phyloP scores from a whole-genome alignment of 23 tunicate genomes.

The Botrylloides violaceus region DNA sequence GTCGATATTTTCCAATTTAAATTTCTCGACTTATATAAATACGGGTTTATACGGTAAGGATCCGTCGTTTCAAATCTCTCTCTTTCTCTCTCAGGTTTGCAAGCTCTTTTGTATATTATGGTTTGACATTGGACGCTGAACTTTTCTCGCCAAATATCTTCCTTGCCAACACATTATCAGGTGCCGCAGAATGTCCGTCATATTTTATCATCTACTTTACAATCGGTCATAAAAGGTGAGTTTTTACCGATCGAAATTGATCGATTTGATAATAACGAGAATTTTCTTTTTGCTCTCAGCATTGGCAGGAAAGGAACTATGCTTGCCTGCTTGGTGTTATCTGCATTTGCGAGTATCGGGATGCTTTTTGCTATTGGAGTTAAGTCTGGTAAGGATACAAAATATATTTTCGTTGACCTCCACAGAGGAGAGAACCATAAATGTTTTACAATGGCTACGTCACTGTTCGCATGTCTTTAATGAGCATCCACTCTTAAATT shows the following conservation, averaged over 20 bases:
- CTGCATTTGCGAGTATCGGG: conserved; percentile 12
- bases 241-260: too few species aligned
- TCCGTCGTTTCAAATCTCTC: too few species aligned
- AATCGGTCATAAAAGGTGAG: neutral
- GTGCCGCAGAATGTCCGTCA: conserved; percentile 55
- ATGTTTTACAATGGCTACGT: too few species aligned
- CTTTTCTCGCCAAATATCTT: conserved; percentile 36
- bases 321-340: conserved; percentile 14
- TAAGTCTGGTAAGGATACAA: conserved; percentile 4
- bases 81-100: conserved; percentile 50
- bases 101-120: conserved; percentile 58
- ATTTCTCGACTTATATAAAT: too few species aligned
- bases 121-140: conserved; percentile 60
- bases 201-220: conserved; percentile 17
- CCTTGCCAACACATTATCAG: conserved; percentile 43
- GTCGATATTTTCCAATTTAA: too few species aligned
- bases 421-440: too few species aligned
- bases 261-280: too few species aligned
- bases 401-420: too few species aligned
- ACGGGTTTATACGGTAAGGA: too few species aligned
- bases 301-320: conserved; percentile 69
- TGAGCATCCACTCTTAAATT: too few species aligned
- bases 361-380: neutral
- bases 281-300: conserved; percentile 21
- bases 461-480: too few species aligned